Base-by-base conservation (phyloP, 2,797 vertebrate species). In the Tamandua tetradactyla region DNA sequence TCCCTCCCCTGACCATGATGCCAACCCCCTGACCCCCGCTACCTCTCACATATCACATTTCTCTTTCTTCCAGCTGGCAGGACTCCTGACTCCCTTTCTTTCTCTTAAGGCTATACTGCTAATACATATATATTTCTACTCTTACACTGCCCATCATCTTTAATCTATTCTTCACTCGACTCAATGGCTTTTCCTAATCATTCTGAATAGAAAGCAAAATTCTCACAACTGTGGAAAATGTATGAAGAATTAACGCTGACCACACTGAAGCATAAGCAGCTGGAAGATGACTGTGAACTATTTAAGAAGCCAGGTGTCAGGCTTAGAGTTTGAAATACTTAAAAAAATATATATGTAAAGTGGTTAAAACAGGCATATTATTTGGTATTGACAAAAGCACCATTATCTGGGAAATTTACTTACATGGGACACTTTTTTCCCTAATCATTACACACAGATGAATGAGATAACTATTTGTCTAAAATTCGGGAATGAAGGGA, bases 181-280 rank as follows among this genome's bases (percentile, higher is more conserved):
- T 52, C 27, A 44, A 4, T 3, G 17, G 25, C 35, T 37, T 72
- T 68, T 72, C 47, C 57, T 40, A 47, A 37, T n/a, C 52, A 83
- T n/a, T 89, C 32, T 42, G 68, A 32, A 11, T 1, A 3, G 2
- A 72, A 93, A 81, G 35, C 15, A 42, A 37, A 57, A 32, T 35
- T 44, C 68, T 81, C 27, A 3, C 0, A 4, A 27, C 7, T 68
- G 4, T 11, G 37, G 44, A 30, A 25, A 57, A 49, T 72, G 44
- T 8, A 22, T 1, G 32, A 0, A 57, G 42, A 49, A 52, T 44
- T 40, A n/a, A 69, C 25, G 30, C 11, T 14, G 61, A 61, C 57
- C 14, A 22, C 1, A 2, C 37, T 4, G 5, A n/a, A 55, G 17
- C 0, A 0, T 2, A n/a, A 3, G 9, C 35, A 37, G 25, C 10